Evolutionary conservation across 2,797 vertebrate genomes (phyloP).

Genomic region (Sebastes miniatus): DNA sequence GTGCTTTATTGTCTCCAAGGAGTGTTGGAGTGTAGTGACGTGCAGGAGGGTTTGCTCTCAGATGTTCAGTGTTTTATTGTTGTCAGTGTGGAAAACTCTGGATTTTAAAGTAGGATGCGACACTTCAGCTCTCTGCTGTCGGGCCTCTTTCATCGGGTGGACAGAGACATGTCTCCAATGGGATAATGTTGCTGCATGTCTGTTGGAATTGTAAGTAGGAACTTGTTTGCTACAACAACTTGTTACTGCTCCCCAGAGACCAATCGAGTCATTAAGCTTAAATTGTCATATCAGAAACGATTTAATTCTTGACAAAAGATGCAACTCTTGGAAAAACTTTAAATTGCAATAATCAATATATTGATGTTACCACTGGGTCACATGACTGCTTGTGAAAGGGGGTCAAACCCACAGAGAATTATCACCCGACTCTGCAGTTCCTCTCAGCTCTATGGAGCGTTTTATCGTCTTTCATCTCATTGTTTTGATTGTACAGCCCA

Average conservation of each 20-base stretch:
- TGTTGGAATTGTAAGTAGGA: constrained; percentile 24
- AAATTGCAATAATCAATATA: not conserved
- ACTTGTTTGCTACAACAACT: not conserved
- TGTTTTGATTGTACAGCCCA: not conserved
- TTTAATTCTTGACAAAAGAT: not conserved
- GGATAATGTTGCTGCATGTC: constrained; percentile 34
- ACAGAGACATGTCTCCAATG: constrained; percentile 19
- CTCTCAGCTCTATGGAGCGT: not conserved
- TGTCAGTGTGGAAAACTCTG: not conserved
- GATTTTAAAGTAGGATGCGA: not conserved
- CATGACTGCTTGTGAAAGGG: not conserved
- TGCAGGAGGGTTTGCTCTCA: not conserved
- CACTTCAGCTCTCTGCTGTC: not conserved
- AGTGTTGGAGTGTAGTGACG: not conserved
- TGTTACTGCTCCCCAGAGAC: not conserved
- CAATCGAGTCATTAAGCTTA: too few relatives aligned
- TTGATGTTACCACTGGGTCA: not conserved
- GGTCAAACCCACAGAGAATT: not conserved
- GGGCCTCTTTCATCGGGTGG: not conserved
- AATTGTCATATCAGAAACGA: not conserved
- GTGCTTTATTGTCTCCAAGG: not conserved
- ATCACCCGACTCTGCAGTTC: not conserved
- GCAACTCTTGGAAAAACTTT: too few relatives aligned
- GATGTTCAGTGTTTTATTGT: not conserved
- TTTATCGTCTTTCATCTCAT: not conserved